Evolutionary conservation across 2,113 vertebrate species (phyloP), one percentile per base, ranked within the genome.

Genomic region (Bujurquina vittata): DNA sequence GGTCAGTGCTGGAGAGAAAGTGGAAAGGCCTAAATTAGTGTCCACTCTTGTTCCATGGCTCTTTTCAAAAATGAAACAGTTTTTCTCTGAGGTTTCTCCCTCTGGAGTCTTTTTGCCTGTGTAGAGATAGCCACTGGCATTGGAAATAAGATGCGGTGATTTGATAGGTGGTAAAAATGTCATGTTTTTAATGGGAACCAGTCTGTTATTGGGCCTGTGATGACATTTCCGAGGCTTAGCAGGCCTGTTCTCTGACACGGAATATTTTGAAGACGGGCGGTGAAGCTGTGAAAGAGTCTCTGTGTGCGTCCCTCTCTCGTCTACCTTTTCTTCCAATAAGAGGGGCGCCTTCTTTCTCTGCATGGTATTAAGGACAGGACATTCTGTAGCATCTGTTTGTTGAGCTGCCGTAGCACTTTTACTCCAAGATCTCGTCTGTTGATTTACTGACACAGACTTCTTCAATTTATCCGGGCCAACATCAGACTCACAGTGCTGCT

Each of bases 101-200:
- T 63, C 83, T 43, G 23, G 7, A 31, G 58, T 22, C 35, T 60
- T 75, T 15, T 79, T 86, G 12, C 49, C 59, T 61, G 52, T 79
- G 81, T 73, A 80, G 60, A 74, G 52, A 61, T 79, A 76, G 15
- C 31, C 22, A 20, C n/a, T 23, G 54, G 18, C 54, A 20, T 43
- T 87, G 20, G 69, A 77, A 80, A 43, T 65, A 20, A 33, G 31
- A 17, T 40, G 81, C 17, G 72, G 61, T 31, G 88, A 52, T 78
- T 84, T 89, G n/a, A 95, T 91, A 1, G 94, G 94, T 12, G 95
- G 95, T 55, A 95, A 83, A 79, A 95, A 91, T 23, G 89, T 78
- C 15, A 95, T 88, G 76, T 77, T 95, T 84, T 84, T 93, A 54
- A 95, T 89, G 14, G 91, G 92, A 74, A 93, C 80, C 8, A 80